These are phyloP conservation scores for Acronicta psi DNA, from an alignment of 2,888 invertebrate species.

Conservation along the genomic window DNA sequence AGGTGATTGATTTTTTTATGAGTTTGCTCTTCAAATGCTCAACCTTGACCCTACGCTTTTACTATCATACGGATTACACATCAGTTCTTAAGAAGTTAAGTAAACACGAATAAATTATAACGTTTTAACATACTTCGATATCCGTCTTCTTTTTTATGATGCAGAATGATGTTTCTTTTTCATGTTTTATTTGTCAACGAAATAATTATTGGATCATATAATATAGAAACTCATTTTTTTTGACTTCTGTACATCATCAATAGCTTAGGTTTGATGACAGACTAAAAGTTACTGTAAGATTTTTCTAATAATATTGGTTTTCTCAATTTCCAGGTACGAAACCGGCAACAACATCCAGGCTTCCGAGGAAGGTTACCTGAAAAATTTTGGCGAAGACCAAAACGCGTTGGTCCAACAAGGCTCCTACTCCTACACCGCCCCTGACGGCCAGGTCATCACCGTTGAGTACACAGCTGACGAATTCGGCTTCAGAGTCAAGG, in stretches of 20 bases:
- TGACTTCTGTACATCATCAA: too few species aligned
- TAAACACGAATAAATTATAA: slow-evolving; percentile 37
- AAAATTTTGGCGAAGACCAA: slow-evolving; percentile 90
- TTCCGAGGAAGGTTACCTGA: slow-evolving; percentile 93
- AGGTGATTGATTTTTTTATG: not conserved
- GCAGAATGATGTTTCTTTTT: not conserved
- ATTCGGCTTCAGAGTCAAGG: slow-evolving; percentile 93
- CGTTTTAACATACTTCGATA: slow-evolving; percentile 19
- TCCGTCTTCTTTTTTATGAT: not conserved
- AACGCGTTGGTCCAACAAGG: slow-evolving; percentile 94
- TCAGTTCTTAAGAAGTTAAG: slow-evolving; percentile 16
- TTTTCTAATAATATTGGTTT: too few species aligned
- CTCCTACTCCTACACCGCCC: slow-evolving; percentile 94
- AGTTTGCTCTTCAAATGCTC: slow-evolving; percentile 13
- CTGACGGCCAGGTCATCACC: slow-evolving; percentile 93
- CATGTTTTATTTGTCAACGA: not conserved
- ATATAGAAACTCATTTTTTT: too few species aligned
- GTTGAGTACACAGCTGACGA: slow-evolving; percentile 95
- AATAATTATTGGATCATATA: not conserved
- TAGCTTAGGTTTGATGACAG: too few species aligned
- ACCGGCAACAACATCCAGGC: slow-evolving; percentile 95
- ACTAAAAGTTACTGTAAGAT: too few species aligned
- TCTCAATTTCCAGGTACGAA: slow-evolving; percentile 90
- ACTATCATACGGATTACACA: slow-evolving; percentile 27
- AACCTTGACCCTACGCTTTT: slow-evolving; percentile 49